phyloP scores from a whole-genome alignment of 2,113 vertebrate genomes.

The Mohoua ochrocephala region DNA sequence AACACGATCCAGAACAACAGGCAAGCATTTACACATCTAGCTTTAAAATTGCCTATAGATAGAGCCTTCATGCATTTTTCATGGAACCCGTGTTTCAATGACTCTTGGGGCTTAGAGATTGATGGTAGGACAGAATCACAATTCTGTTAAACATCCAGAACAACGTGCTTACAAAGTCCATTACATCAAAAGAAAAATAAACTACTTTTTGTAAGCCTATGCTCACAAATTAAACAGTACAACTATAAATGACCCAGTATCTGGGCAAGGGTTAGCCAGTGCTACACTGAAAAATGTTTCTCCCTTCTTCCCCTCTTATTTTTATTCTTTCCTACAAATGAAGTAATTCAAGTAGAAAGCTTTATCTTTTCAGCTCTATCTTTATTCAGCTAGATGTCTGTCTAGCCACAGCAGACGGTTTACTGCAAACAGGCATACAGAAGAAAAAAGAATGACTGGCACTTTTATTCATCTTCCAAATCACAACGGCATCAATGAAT shows the following conservation, averaged over 20 bases:
- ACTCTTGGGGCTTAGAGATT: not conserved
- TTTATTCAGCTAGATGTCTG: not conserved
- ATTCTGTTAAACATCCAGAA: not conserved
- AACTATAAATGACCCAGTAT: not conserved
- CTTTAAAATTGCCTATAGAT: not conserved
- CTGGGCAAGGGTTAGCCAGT: not conserved
- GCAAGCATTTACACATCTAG: not conserved
- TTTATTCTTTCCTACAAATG: not conserved
- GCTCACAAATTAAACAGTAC: not conserved
- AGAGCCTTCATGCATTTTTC: not conserved
- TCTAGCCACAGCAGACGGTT: not conserved
- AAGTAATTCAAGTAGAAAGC: not conserved
- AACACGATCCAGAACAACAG: not conserved
- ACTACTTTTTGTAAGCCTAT: not conserved
- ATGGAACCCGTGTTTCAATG: not conserved
- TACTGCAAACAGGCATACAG: not conserved
- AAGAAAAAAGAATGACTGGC: not conserved
- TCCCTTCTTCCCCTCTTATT: not conserved
- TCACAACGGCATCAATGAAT: not conserved
- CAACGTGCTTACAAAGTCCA: not conserved
- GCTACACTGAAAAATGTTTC: not conserved
- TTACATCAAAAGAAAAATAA: not conserved
- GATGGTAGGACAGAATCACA: not conserved
- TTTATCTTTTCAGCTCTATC: not conserved
- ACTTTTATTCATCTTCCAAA: not conserved